phyloP scores from a whole-genome alignment of 2,797 vertebrate species.

The Leptatherina wallacei region DNA sequence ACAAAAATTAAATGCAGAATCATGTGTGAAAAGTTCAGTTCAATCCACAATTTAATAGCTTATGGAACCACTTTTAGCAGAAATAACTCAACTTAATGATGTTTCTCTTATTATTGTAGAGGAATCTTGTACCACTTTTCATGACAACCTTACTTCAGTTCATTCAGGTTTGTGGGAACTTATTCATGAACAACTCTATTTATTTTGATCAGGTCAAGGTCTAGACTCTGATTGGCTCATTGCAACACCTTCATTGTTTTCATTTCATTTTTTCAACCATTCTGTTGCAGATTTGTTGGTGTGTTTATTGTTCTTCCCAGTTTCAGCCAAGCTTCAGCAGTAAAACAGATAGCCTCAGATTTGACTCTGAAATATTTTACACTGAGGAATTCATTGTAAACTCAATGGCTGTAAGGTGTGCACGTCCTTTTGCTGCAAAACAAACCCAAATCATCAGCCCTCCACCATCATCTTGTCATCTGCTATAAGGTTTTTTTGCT shows the following conservation, averaged over 20 bases:
- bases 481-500: no score
- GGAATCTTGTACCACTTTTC: no score
- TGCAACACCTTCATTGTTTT: background rate
- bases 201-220: background rate
- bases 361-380: no score
- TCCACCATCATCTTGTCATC: no score
- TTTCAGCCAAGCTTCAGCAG: background rate
- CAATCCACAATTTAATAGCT: background rate
- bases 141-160: background rate
- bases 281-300: no score
- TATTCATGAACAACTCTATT: background rate
- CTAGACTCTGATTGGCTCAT: background rate
- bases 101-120: background rate
- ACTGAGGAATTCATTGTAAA: background rate
- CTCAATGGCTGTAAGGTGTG: background rate
- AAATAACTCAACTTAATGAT: background rate
- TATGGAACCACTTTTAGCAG: background rate
- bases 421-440: background rate
- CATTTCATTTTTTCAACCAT: no score
- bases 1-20: background rate
- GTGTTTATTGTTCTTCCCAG: background rate
- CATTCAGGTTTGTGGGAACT: background rate
- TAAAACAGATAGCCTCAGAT: no score
- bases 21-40: background rate
- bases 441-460: background rate